phyloP scores from a whole-genome alignment of 1,140 invertebrate species.

The Drosophila pachea region DNA sequence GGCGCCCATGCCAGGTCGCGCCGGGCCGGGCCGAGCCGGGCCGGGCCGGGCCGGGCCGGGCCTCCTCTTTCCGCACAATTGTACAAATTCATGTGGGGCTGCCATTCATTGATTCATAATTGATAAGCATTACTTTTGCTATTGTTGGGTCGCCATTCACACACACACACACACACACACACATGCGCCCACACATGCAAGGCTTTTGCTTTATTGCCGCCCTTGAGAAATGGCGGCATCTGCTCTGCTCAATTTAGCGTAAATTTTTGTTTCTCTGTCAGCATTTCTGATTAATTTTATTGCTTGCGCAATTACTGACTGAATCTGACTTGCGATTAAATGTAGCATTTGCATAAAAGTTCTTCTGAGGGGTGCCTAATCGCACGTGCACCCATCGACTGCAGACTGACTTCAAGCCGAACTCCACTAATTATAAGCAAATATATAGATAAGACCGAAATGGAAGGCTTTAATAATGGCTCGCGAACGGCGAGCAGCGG shows the following conservation, averaged over 20 bases:
- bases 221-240: slow-evolving; percentile 41
- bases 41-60: not conserved
- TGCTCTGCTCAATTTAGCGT: slow-evolving; percentile 69
- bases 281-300: slow-evolving; percentile 71
- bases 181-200: too few relatives aligned
- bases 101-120: slow-evolving; percentile 74
- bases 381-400: not conserved
- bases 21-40: not conserved
- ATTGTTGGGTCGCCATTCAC: slow-evolving; percentile 51
- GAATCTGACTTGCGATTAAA: slow-evolving; percentile 56
- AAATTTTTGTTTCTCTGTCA: slow-evolving; percentile 56
- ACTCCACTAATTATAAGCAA: not conserved
- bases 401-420: not conserved
- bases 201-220: slow-evolving; percentile 21
- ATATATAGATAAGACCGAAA: not conserved
- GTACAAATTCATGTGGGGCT: slow-evolving; percentile 65
- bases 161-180: not conserved
- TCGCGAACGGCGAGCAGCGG: not conserved
- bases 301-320: slow-evolving; percentile 56
- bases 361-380: slow-evolving; percentile 7
- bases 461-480: slow-evolving; percentile 47
- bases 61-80: slow-evolving; percentile 69
- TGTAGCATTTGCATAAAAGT: slow-evolving; percentile 33
- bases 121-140: slow-evolving; percentile 76
- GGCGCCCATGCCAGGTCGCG: slow-evolving; percentile 1